Evolutionary conservation across 2,797 vertebrate genomes (phyloP).

Genomic region (Spondyliosoma cantharus): DNA sequence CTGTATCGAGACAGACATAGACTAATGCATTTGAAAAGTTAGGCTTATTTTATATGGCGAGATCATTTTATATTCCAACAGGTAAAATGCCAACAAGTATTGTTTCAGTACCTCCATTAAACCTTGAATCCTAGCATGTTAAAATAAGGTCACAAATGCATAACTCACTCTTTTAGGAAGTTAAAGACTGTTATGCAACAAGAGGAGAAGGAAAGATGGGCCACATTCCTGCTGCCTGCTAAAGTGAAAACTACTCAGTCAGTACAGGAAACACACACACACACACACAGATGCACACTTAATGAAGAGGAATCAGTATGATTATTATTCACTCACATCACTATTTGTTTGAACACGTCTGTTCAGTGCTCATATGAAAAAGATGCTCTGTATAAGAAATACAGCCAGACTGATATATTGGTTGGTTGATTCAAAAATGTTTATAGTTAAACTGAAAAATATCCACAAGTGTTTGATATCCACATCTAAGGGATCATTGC

Average conservation of each 20-base stretch:
- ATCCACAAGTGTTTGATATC: no score
- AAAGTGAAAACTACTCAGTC: slow-evolving; percentile 62
- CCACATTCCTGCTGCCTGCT: slow-evolving; percentile 70
- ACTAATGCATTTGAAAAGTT: not conserved
- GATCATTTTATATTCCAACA: not conserved
- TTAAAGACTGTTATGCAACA: slow-evolving; percentile 65
- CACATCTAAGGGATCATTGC: no score
- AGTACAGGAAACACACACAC: slow-evolving; percentile 10
- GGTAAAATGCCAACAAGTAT: not conserved
- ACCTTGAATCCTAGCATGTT: not conserved
- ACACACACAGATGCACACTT: slow-evolving; percentile 3
- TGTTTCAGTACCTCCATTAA: not conserved
- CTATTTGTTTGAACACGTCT: slow-evolving; percentile 21
- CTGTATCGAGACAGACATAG: not conserved
- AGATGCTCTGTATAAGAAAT: not conserved
- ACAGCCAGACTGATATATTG: no score
- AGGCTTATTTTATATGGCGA: not conserved
- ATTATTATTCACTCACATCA: slow-evolving; percentile 9
- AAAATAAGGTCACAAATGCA: slow-evolving; percentile 1
- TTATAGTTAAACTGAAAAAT: no score
- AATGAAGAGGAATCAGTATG: slow-evolving; percentile 3
- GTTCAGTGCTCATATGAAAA: slow-evolving; percentile 8
- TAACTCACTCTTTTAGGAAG: slow-evolving; percentile 43
- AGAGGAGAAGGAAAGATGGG: slow-evolving; percentile 60
- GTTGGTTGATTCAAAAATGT: no score